These are phyloP conservation scores for Spodoptera littoralis DNA, from an alignment of 2,888 invertebrate genomes.

Conservation along the genomic window DNA sequence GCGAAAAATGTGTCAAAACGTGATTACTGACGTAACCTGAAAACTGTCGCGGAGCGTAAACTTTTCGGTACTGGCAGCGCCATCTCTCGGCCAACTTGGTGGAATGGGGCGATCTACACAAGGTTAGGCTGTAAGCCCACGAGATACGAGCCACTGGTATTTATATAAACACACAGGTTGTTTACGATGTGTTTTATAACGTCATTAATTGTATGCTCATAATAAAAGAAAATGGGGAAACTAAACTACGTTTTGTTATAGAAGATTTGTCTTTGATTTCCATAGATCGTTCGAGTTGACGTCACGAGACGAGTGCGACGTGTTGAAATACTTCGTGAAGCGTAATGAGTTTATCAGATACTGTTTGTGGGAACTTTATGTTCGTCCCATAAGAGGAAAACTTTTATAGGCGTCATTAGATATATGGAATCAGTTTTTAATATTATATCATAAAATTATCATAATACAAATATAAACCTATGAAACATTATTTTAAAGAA, in stretches of 20 bases:
- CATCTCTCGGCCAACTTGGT: conserved; percentile 83
- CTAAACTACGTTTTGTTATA: conserved; percentile 11
- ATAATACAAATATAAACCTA: too few relatives aligned
- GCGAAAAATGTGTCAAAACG: conserved; percentile 40
- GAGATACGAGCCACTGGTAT: conserved; percentile 28
- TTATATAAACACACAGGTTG: conserved; percentile 49
- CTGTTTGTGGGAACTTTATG: conserved; percentile 47
- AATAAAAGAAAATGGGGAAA: conserved; percentile 34
- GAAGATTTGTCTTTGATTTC: conserved; percentile 43
- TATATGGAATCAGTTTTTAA: background rate
- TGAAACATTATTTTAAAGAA: too few relatives aligned
- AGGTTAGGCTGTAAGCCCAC: conserved; percentile 63
- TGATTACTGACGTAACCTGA: conserved; percentile 58
- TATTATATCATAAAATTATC: conserved; percentile 3
- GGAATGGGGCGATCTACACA: conserved; percentile 60
- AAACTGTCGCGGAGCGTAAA: conserved; percentile 53
- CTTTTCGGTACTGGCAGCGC: conserved; percentile 70
- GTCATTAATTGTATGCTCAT: conserved; percentile 20
- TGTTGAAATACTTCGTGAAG: conserved; percentile 44
- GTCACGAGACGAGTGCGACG: conserved; percentile 22
- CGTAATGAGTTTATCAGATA: conserved; percentile 56
- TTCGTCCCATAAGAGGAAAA: conserved; percentile 20
- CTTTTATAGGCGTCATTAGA: conserved; percentile 13
- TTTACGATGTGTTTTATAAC: conserved; percentile 40
- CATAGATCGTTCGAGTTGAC: conserved; percentile 36